Base-by-base conservation (phyloP, 2,797 vertebrate genomes). In the Ambastaia sidthimunki region DNA sequence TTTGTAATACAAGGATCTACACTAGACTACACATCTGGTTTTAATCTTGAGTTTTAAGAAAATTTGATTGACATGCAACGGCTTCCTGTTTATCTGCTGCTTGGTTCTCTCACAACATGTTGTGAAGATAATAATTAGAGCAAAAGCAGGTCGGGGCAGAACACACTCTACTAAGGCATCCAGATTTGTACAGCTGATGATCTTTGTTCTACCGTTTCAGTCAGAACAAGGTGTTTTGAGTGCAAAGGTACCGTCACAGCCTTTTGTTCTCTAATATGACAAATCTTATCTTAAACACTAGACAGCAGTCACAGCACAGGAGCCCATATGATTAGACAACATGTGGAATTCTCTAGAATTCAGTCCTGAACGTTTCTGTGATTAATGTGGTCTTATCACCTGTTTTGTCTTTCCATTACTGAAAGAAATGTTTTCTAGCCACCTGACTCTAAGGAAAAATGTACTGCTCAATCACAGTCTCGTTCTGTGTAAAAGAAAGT, bases 81-180 rank as follows among this genome's bases (percentile, higher is more conserved):
- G 34, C 65, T 55, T 65, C 57, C 60, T 31, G 21, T 66, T 74
- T 70, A 65, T 47, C 50, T 71, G 65, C 31, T 69, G 50, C 66
- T 2, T 67, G 37, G 23, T 23, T 68, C 57, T 86, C 86, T 88
- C 70, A 79, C 77, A 82, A 75, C 83, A 85, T 85, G 86, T 55
- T 82, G 23, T 68, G 69, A 59, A 81, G 83, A 62, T 80, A 81
- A 80, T 80, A 10, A 82, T 84, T 60, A 59, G 11, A 54, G 41
- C 71, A 71, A 34, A 23, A 48, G 68, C 72, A 80, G 76, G 80
- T 80, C 21, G 19, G 15, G 48, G 12, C 76, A 48, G 62, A 75
- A 65, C 18, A 2, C 57, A 52, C 2, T 37, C 34, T 37, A 19
- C 34, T 13, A 37, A 52, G 71, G 50, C 23, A 63, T 18, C 31